These are phyloP conservation scores for Drosophila aff. DNA, from an alignment of 1,140 invertebrate species.

Conservation along the genomic window DNA sequence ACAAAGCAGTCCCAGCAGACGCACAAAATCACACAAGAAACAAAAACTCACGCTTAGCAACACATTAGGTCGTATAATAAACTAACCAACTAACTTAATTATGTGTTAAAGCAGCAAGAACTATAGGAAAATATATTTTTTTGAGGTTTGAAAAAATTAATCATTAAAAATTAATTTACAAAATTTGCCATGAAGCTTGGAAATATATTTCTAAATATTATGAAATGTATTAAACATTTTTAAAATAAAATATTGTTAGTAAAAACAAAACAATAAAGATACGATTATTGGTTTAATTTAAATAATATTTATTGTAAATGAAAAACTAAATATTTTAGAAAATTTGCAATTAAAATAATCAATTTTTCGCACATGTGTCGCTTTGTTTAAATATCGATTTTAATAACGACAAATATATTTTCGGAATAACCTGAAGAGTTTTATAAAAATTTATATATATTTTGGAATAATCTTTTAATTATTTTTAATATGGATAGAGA, in stretches of 20 bases:
- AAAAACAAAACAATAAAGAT: background rate
- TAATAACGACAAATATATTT: too few relatives aligned
- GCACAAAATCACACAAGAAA: constrained; percentile 1
- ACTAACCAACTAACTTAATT: constrained; percentile 5
- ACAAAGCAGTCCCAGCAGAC: background rate
- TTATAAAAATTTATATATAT: too few relatives aligned
- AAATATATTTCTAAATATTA: too few relatives aligned
- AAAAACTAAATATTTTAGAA: too few relatives aligned
- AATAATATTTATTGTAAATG: too few relatives aligned
- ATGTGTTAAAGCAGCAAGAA: background rate
- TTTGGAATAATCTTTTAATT: background rate
- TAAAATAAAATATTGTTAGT: background rate
- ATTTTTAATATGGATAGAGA: background rate
- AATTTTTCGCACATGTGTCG: too few relatives aligned
- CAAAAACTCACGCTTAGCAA: constrained; percentile 80
- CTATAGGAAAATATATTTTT: background rate
- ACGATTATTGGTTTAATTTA: too few relatives aligned
- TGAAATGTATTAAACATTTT: background rate
- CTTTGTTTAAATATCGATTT: too few relatives aligned
- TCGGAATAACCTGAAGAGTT: too few relatives aligned
- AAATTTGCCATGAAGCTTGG: too few relatives aligned
- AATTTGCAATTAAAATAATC: too few relatives aligned
- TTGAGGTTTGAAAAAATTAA: too few relatives aligned
- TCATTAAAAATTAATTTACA: background rate
- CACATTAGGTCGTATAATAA: constrained; percentile 24